A percentile compares a stretch with the other conserved stretches of the same genome.
Conservation (phyloP, 2,797 vertebrate species). For the Amblyopsis hoosieri region DNA sequence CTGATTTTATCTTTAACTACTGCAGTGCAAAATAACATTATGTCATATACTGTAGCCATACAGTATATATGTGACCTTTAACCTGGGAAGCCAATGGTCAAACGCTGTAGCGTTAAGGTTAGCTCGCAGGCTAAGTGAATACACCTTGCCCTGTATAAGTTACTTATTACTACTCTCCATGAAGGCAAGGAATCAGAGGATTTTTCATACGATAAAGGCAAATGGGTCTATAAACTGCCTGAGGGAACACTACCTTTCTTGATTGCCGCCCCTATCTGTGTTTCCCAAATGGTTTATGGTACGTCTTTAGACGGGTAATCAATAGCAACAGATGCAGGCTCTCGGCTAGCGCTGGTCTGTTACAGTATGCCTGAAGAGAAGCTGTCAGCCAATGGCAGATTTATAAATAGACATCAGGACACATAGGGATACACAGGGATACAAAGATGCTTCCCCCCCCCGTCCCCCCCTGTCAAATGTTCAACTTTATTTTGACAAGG, state of each 20-base stretch:
- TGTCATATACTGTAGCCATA: slow-evolving; percentile 43
- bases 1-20: too few relatives aligned
- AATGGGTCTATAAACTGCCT: slow-evolving; percentile 77
- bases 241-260: slow-evolving; percentile 71
- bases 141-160: slow-evolving; percentile 37
- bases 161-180: slow-evolving; percentile 56
- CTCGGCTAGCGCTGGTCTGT: slow-evolving; percentile 57
- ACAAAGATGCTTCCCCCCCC: slow-evolving; percentile 48
- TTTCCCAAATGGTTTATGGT: slow-evolving; percentile 78
- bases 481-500: slow-evolving; percentile 12
- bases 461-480: slow-evolving; percentile 23
- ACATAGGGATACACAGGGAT: slow-evolving; percentile 56
- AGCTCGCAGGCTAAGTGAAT: slow-evolving; percentile 40
- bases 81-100: slow-evolving; percentile 44
- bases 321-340: slow-evolving; percentile 78
- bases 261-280: slow-evolving; percentile 74
- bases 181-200: slow-evolving; percentile 56
- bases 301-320: slow-evolving; percentile 78
- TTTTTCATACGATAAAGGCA: slow-evolving; percentile 73
- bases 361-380: slow-evolving; percentile 57
- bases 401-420: slow-evolving; percentile 62
- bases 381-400: slow-evolving; percentile 65
- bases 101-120: slow-evolving; percentile 49
- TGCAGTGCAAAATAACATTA: slow-evolving; percentile 49
- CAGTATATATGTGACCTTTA: slow-evolving; percentile 52